A percentile compares a stretch with the other conserved stretches of the same genome.
phyloP scores from a whole-genome alignment of 2,113 vertebrate genomes.

The Melanostigma gelatinosum region DNA sequence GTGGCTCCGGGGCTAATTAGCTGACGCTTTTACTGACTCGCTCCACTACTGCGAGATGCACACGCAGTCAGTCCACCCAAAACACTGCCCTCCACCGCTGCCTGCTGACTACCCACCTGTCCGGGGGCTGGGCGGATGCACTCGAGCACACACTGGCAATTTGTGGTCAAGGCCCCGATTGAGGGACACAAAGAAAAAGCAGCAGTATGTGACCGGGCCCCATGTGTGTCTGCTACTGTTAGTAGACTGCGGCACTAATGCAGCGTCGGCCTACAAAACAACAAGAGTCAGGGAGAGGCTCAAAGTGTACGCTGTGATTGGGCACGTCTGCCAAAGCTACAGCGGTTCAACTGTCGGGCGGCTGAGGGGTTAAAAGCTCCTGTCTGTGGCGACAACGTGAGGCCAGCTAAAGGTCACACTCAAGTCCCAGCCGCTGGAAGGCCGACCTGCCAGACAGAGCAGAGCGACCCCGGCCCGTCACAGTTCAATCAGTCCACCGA shows the following conservation, averaged over 20 bases:
- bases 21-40: slow-evolving; percentile 59
- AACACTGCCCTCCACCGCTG: neutral
- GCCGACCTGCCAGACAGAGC: slow-evolving; percentile 95
- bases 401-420: slow-evolving; percentile 92
- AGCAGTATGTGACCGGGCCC: slow-evolving; percentile 13
- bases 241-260: neutral
- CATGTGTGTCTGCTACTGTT: neutral
- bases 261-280: neutral
- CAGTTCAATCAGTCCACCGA: slow-evolving; percentile 99
- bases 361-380: slow-evolving; percentile 68
- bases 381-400: slow-evolving; percentile 83
- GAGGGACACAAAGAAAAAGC: slow-evolving; percentile 35
- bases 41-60: slow-evolving; percentile 17
- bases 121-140: slow-evolving; percentile 23
- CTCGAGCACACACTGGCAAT: slow-evolving; percentile 48
- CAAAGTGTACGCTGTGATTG: neutral
- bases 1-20: slow-evolving; percentile 69
- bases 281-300: neutral
- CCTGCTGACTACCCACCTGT: slow-evolving; percentile 28
- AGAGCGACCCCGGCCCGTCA: slow-evolving; percentile 97
- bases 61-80: slow-evolving; percentile 30
- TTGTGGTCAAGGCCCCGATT: slow-evolving; percentile 16
- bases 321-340: neutral
- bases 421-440: slow-evolving; percentile 90
- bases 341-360: slow-evolving; percentile 1